Evolutionary conservation across 53 echinoderm and acorn worm species (phyloP).

Genomic region (Holothuria leucospilota): DNA sequence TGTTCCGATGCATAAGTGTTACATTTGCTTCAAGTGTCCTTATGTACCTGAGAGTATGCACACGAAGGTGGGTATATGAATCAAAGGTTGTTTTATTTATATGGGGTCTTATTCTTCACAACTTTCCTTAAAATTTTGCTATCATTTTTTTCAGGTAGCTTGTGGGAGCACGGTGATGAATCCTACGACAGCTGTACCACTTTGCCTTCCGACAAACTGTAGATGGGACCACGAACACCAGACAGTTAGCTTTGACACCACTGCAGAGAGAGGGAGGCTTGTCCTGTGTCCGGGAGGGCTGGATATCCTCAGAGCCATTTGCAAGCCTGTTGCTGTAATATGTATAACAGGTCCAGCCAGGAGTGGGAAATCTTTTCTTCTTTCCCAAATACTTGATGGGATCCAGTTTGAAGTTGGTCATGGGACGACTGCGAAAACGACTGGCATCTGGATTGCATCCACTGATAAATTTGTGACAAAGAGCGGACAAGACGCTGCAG

Average conservation of each 20-base stretch:
- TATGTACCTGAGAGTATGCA: no score
- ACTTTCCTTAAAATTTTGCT: no score
- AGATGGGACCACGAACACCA: neutral
- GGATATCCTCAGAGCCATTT: neutral
- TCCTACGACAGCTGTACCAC: conserved; percentile 1
- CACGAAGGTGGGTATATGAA: no score
- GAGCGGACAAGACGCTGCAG: neutral
- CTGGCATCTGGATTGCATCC: conserved; percentile 22
- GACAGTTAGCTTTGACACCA: neutral
- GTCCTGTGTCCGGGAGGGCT: conserved; percentile 16
- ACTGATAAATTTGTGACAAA: neutral
- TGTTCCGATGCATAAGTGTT: no score
- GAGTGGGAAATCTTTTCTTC: conserved; percentile 28
- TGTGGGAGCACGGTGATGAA: neutral
- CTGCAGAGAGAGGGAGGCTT: neutral
- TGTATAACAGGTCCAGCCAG: conserved; percentile 33
- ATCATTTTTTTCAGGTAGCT: no score
- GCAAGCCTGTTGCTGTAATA: neutral
- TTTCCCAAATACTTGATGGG: conserved; percentile 29
- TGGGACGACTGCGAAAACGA: conserved; percentile 20
- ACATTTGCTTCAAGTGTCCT: no score
- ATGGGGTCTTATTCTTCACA: no score
- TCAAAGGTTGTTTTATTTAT: no score
- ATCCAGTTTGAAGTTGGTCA: conserved; percentile 14
- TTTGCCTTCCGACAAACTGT: conserved; percentile 9